Percentiles rank a stretch among this genome's conserved stretches.
Evolutionary conservation across 2,113 vertebrate species (phyloP).

Genomic region (Neodon shergylaensis): DNA sequence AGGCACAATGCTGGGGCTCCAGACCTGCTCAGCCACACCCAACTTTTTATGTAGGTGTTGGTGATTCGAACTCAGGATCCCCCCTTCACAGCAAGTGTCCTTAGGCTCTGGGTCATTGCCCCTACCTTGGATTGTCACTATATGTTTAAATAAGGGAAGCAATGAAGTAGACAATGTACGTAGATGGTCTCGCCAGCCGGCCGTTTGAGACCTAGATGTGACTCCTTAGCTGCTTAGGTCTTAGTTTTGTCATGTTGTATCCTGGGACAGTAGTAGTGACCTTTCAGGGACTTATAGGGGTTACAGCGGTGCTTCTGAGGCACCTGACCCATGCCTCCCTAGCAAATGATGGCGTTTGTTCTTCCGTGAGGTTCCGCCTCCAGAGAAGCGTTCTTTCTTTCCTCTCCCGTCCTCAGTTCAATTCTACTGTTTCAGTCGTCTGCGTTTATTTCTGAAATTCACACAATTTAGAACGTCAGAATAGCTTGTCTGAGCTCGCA

Average conservation of each 20-base stretch:
- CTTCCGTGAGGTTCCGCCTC: neutral
- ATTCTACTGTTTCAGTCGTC: neutral
- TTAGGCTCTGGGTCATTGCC: too few species aligned
- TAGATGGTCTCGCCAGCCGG: neutral
- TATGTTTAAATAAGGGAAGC: neutral
- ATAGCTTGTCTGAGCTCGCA: neutral
- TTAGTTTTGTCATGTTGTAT: slow-evolving; percentile 25
- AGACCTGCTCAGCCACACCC: neutral
- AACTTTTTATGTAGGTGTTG: neutral
- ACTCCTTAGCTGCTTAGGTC: neutral
- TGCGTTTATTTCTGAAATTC: neutral
- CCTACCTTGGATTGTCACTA: neutral
- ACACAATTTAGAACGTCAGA: neutral
- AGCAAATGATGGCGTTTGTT: neutral
- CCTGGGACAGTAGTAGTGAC: neutral
- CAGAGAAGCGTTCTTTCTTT: neutral
- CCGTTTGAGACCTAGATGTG: neutral
- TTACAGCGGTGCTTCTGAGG: neutral
- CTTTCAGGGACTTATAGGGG: neutral
- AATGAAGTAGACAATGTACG: neutral
- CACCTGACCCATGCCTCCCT: neutral
- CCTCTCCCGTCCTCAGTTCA: neutral
- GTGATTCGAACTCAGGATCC: neutral
- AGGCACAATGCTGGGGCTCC: neutral
- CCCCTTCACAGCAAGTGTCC: too few species aligned